Evolutionary conservation across 2,113 vertebrate species (phyloP).

Genomic region (Callospermophilus lateralis): DNA sequence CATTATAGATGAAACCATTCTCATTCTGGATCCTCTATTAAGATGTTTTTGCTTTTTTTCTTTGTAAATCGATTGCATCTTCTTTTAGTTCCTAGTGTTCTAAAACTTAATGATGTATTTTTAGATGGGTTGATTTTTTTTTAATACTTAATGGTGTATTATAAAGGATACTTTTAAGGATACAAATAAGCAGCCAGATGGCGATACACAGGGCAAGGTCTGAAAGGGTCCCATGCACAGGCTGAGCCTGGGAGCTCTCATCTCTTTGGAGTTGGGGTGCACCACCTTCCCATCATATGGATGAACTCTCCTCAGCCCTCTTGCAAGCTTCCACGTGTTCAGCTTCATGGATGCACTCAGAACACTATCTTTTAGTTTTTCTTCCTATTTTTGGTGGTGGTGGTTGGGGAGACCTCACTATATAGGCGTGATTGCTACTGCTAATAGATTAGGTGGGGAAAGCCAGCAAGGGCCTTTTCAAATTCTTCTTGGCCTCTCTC

Average conservation of each 20-base stretch:
- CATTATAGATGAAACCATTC: neutral
- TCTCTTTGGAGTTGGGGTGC: neutral
- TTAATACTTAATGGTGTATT: neutral
- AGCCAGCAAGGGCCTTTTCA: neutral
- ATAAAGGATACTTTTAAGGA: neutral
- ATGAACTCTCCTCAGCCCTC: neutral
- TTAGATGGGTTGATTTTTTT: neutral
- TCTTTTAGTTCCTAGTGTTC: neutral
- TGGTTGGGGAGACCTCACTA: neutral
- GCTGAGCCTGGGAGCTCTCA: no score
- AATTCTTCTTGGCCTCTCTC: neutral
- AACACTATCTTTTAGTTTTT: neutral
- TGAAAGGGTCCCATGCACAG: neutral
- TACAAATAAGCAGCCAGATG: neutral
- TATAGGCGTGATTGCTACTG: neutral
- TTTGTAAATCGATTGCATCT: neutral
- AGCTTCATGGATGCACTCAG: neutral
- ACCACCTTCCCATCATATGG: neutral
- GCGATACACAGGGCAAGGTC: neutral
- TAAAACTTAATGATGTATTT: neutral
- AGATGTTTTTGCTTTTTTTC: neutral
- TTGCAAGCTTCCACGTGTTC: neutral
- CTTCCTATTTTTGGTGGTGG: no score
- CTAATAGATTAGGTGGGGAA: neutral
- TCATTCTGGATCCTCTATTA: neutral